Conservation (phyloP, 1,140 invertebrate genomes). For the Portunus trituberculatus region DNA sequence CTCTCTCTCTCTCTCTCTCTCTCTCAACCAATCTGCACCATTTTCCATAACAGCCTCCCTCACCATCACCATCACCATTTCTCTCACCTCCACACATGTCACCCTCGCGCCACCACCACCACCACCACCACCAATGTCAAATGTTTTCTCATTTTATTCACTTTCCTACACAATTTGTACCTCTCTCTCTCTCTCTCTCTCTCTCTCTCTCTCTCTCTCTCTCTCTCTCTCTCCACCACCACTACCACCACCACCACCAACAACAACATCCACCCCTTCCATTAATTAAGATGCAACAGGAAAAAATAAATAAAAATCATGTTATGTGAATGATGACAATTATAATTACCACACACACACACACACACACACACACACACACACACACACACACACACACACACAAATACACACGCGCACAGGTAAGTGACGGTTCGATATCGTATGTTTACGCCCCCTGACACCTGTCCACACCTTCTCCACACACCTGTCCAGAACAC, state of each 20-base stretch:
- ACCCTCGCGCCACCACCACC: neutral
- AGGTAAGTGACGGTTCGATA: neutral
- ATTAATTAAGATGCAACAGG: neutral
- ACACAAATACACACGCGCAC: neutral
- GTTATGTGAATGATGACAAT: too few species aligned
- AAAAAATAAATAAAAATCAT: too few species aligned
- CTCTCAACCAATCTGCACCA: too few species aligned
- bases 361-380: conserved; percentile 6
- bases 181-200: too few species aligned
- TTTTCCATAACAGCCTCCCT: neutral
- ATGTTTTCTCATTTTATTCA: too few species aligned
- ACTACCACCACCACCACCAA: too few species aligned
- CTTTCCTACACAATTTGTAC: too few species aligned
- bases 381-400: neutral
- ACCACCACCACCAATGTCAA: neutral
- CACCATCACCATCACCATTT: neutral
- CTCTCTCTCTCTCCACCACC: too few species aligned
- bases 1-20: too few species aligned
- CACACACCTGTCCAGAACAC: neutral
- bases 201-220: too few species aligned
- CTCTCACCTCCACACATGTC: neutral
- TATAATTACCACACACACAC: too few species aligned
- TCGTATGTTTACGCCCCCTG: neutral
- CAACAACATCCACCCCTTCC: neutral
- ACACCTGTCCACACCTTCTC: neutral